Base-by-base conservation (phyloP, 1,140 invertebrate species). In the Trachelipus rathkii region DNA sequence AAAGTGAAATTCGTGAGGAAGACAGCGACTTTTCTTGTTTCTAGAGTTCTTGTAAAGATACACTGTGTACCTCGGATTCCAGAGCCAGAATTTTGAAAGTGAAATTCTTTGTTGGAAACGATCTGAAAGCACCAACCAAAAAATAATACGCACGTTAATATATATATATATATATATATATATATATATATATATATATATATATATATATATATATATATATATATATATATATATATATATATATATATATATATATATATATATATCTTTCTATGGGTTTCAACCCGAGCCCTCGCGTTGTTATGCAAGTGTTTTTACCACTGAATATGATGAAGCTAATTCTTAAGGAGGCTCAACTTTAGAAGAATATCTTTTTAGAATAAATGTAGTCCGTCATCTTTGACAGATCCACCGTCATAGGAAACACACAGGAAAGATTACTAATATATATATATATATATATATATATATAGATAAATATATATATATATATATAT, bases 1-100 rank as follows among this genome's bases (percentile, higher is more conserved):
- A 82, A 44, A n/a, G 85, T 86, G 78, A 88, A 89, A 71, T 85
- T 88, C 88, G 19, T 88, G 85, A 21, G 85, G 83, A 13, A 80
- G 77, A 88, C 88, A 89, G 0, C 78, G 81, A 72, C 85, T 86
- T 19, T 72, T 79, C 23, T 79, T 79, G 71, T 79, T 75, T 13
- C 77, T 73, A n/a, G 80, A 82, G n/a, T 77, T 70, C 71, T 88
- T 87, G 79, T 87, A 89, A 77, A 88, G 88, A 46, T 89, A 83
- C 33, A 89, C 86, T 1, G 87, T 88, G 82, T 89, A 89, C 13
- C 88, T 82, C 6, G 86, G 86, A 86, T 87, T 0, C 87, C 88
- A 73, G 88, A 87, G 0, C 86, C 84, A 4, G 82, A 82, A 43
- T 85, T 81, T 10, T 84, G 76, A 76, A 88, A 88, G 72, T 82